A percentile compares a stretch with the other conserved stretches of the same genome.
Conservation (phyloP, 2,113 vertebrate species). For the Catagonus wagneri region DNA sequence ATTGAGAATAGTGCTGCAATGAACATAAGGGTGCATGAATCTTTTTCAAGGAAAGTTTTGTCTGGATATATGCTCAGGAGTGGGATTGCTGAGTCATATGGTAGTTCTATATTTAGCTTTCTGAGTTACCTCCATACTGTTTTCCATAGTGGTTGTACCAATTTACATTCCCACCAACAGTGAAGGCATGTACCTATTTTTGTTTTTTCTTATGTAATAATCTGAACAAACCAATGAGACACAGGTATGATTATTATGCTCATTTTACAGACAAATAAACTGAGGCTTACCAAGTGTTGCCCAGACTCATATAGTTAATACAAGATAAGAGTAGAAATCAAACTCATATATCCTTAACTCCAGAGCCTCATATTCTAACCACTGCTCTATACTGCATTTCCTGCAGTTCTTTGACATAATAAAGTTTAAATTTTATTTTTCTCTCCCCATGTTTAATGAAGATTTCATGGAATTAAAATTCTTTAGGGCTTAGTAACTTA, state of each 20-base stretch:
- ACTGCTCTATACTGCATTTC: background rate
- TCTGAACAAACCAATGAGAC: background rate
- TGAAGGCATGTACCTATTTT: background rate
- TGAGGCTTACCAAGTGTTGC: background rate
- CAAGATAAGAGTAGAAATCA: background rate
- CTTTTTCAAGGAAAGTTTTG: no score
- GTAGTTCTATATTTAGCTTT: no score
- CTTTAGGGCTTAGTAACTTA: background rate
- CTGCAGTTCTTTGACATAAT: background rate
- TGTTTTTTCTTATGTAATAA: background rate
- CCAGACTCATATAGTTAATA: background rate
- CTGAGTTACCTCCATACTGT: no score
- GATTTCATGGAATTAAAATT: background rate
- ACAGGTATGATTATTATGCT: background rate
- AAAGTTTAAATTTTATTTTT: background rate
- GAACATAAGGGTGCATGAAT: no score
- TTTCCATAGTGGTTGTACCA: no score
- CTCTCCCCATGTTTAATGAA: background rate
- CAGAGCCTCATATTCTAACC: background rate
- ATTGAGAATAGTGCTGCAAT: no score
- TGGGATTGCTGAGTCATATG: no score
- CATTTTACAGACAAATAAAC: background rate
- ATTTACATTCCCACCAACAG: no score
- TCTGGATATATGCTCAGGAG: no score
- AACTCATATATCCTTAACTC: background rate